These are phyloP conservation scores for Avahi laniger DNA, from an alignment of 2,797 vertebrate species.

Conservation along the genomic window DNA sequence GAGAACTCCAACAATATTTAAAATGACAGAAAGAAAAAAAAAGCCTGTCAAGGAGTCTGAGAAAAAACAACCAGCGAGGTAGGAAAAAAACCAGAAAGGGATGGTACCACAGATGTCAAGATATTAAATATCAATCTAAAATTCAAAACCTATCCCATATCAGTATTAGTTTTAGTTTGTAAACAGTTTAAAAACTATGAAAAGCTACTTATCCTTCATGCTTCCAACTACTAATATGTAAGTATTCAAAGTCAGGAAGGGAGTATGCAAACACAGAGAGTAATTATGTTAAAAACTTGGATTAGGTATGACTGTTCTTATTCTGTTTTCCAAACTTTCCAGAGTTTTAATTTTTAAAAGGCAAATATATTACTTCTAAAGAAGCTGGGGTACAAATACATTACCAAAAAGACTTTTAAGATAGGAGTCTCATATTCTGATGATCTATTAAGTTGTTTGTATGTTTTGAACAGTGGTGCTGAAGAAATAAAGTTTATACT, in stretches of 20 bases:
- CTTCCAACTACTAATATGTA: background rate
- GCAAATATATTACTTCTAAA: background rate
- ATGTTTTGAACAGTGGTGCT: background rate
- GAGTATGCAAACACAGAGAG: background rate
- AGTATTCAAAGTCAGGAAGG: background rate
- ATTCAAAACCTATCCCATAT: background rate
- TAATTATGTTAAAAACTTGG: background rate
- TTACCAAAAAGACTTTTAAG: slow-evolving; percentile 11
- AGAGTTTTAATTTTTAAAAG: slow-evolving; percentile 44
- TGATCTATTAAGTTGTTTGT: background rate
- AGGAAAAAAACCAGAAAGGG: background rate
- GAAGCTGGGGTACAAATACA: background rate
- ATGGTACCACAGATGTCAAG: background rate
- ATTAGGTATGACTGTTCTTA: background rate
- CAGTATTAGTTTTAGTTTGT: background rate
- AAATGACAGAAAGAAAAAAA: background rate
- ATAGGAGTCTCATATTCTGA: slow-evolving; percentile 15
- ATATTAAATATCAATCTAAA: background rate
- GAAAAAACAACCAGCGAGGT: background rate
- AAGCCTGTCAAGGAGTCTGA: background rate
- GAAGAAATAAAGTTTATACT: slow-evolving; percentile 37
- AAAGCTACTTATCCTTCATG: background rate
- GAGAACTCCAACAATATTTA: background rate
- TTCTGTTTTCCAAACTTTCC: slow-evolving; percentile 19
- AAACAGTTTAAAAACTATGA: background rate